These are phyloP conservation scores for Poeciliopsis infans DNA, from an alignment of 2,797 vertebrate genomes.

Conservation along the genomic window DNA sequence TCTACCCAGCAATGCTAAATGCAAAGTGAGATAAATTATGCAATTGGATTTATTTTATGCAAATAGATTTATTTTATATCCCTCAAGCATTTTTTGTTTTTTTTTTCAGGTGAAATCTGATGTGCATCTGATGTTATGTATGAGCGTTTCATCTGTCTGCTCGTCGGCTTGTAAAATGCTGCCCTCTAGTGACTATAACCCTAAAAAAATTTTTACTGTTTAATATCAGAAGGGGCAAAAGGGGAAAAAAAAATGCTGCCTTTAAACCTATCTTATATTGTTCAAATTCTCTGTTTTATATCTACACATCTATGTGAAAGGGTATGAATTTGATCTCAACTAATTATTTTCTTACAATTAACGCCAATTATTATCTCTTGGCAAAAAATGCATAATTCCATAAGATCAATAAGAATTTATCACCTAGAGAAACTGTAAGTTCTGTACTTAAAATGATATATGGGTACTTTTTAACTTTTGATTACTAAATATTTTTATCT, in stretches of 20 bases:
- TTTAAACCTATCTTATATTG: neutral
- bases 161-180: constrained; percentile 56
- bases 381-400: neutral
- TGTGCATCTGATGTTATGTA: neutral
- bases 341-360: neutral
- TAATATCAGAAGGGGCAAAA: neutral
- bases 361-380: neutral
- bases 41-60: neutral
- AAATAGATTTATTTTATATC: neutral
- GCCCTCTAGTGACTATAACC: constrained; percentile 66
- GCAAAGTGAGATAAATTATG: neutral
- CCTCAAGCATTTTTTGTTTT: neutral
- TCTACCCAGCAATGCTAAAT: neutral
- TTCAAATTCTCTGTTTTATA: neutral
- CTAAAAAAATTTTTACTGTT: neutral
- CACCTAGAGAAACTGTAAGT: neutral
- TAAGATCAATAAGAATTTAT: neutral
- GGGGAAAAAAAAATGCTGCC: neutral
- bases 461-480: neutral
- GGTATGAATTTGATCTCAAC: neutral
- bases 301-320: neutral
- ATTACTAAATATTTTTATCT: neutral
- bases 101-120: neutral
- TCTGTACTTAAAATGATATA: neutral
- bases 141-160: neutral